Conservation (phyloP, 2,797 vertebrate species). For the Bradypus variegatus region DNA sequence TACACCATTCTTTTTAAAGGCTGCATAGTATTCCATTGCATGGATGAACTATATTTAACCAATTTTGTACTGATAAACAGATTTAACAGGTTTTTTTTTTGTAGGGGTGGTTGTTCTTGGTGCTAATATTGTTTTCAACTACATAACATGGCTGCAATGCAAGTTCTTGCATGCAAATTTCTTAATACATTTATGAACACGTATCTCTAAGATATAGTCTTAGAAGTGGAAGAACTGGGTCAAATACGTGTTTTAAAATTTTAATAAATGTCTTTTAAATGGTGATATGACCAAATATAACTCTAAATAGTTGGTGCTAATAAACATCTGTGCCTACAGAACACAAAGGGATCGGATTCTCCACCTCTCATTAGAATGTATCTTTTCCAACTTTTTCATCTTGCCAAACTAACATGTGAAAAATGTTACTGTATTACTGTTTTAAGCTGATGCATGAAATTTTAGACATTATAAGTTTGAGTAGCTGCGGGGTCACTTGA, state of each 20-base stretch:
- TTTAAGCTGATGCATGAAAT: neutral
- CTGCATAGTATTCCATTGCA: neutral
- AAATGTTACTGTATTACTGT: neutral
- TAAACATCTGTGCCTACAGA: neutral
- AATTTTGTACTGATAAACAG: neutral
- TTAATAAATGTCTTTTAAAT: slow-evolving; percentile 18
- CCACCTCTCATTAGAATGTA: neutral
- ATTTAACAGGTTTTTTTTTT: neutral
- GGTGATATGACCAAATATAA: neutral
- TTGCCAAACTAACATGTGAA: neutral
- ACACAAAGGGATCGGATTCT: neutral
- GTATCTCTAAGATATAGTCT: slow-evolving; percentile 12
- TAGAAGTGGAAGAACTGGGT: slow-evolving; percentile 8
- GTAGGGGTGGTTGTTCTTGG: neutral
- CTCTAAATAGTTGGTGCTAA: neutral
- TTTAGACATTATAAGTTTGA: neutral
- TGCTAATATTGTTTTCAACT: neutral
- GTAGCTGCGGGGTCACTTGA: neutral
- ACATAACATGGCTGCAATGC: neutral
- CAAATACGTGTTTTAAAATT: neutral
- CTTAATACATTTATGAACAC: neutral
- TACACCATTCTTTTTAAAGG: neutral
- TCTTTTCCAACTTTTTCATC: slow-evolving; percentile 5
- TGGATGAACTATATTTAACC: neutral
- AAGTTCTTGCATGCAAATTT: neutral